Evolutionary conservation across 2,797 vertebrate genomes (phyloP).

Genomic region (Myotis myotis): DNA sequence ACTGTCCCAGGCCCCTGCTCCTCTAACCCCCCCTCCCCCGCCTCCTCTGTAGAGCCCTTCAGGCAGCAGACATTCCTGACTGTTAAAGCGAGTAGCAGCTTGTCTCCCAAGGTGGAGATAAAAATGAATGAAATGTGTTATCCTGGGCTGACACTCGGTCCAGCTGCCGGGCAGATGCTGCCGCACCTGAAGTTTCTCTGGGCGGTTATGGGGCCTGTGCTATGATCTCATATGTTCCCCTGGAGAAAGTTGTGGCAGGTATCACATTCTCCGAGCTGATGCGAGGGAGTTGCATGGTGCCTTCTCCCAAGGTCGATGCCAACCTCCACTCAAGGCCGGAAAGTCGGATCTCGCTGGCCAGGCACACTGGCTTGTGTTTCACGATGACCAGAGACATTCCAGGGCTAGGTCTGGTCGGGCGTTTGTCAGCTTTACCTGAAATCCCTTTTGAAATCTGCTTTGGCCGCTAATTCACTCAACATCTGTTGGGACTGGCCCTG

Average conservation of each 20-base stretch:
- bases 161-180: conserved; percentile 81
- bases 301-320: conserved; percentile 77
- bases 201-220: conserved; percentile 84
- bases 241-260: conserved; percentile 85
- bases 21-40: conserved; percentile 75
- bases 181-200: conserved; percentile 85
- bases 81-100: conserved; percentile 80
- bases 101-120: conserved; percentile 82
- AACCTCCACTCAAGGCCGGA: conserved; percentile 60
- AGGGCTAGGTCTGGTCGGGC: conserved; percentile 50
- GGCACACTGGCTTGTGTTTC: conserved; percentile 69
- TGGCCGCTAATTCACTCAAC: conserved; percentile 20
- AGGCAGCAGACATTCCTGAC: conserved; percentile 86
- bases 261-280: conserved; percentile 84
- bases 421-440: conserved; percentile 67
- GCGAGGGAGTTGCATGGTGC: conserved; percentile 81
- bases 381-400: conserved; percentile 65
- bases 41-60: conserved; percentile 85
- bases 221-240: conserved; percentile 86
- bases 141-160: conserved; percentile 83
- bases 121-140: conserved; percentile 86
- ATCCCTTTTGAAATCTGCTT: conserved; percentile 43
- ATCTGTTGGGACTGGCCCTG: neutral
- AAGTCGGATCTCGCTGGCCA: conserved; percentile 51
- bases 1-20: conserved; percentile 83